Percentiles rank a stretch among this genome's conserved stretches.
phyloP scores from a whole-genome alignment of 2,113 vertebrate species.

The Ictalurus furcatus region DNA sequence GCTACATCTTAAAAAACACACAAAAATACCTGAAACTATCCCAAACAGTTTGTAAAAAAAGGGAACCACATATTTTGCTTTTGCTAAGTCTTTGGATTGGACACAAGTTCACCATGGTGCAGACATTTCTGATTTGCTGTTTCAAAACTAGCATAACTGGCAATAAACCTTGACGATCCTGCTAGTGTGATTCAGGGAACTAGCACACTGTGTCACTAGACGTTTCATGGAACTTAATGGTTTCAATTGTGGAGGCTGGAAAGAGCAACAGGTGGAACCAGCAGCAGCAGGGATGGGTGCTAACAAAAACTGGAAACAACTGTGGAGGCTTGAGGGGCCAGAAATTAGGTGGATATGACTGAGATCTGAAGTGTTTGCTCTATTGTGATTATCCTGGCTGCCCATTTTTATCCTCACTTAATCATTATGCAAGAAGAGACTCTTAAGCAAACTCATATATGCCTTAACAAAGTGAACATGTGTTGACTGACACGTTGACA shows the following conservation, averaged over 20 bases:
- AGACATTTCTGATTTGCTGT: background rate
- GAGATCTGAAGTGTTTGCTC: background rate
- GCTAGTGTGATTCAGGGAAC: background rate
- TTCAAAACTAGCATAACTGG: background rate
- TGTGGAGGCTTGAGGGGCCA: background rate
- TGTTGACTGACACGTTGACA: no score
- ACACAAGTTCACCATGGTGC: background rate
- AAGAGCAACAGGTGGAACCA: background rate
- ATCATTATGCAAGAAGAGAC: background rate
- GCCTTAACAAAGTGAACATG: no score
- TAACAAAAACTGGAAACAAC: background rate
- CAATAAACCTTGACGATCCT: background rate
- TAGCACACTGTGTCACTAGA: background rate
- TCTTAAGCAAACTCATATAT: no score
- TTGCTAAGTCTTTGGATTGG: background rate
- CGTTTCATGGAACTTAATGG: background rate
- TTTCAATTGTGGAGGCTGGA: background rate
- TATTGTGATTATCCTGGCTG: background rate
- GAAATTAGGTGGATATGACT: background rate
- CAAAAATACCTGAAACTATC: background rate
- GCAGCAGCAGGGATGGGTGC: background rate
- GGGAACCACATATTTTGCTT: background rate
- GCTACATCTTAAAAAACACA: background rate
- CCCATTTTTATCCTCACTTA: background rate
- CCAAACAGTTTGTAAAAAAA: background rate